Percentiles rank a stretch among this genome's conserved stretches.
Evolutionary conservation across 2,797 vertebrate species (phyloP).

Genomic region (Acanthurus tractus): DNA sequence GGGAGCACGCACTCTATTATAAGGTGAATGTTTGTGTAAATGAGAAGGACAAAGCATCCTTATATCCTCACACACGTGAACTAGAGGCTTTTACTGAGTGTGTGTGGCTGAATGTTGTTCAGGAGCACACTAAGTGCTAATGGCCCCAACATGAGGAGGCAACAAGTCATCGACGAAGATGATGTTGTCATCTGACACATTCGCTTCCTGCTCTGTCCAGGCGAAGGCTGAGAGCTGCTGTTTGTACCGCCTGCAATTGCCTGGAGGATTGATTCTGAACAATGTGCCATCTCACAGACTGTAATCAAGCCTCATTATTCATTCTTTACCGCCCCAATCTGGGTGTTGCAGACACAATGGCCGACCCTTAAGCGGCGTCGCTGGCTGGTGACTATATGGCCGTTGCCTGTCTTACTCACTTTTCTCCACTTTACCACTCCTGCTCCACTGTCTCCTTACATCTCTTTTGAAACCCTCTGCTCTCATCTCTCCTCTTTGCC

Average conservation of each 20-base stretch:
- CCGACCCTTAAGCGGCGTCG: slow-evolving; percentile 69
- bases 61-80: slow-evolving; percentile 30
- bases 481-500: slow-evolving; percentile 70
- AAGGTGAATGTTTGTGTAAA: slow-evolving; percentile 36
- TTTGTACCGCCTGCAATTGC: slow-evolving; percentile 81
- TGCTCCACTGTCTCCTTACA: slow-evolving; percentile 30
- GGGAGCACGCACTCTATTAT: slow-evolving; percentile 1
- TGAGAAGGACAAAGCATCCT: slow-evolving; percentile 14
- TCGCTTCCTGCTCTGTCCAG: slow-evolving; percentile 76
- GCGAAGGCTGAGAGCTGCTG: slow-evolving; percentile 72
- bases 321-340: slow-evolving; percentile 79
- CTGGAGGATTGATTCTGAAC: slow-evolving; percentile 85
- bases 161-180: slow-evolving; percentile 84
- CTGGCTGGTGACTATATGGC: slow-evolving; percentile 71
- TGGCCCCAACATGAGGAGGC: slow-evolving; percentile 74
- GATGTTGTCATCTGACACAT: slow-evolving; percentile 83
- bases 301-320: slow-evolving; percentile 89
- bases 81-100: slow-evolving; percentile 40
- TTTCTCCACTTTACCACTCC: slow-evolving; percentile 55
- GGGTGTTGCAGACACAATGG: slow-evolving; percentile 76
- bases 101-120: slow-evolving; percentile 50
- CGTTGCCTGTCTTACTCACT: slow-evolving; percentile 59
- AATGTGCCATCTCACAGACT: slow-evolving; percentile 80
- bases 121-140: slow-evolving; percentile 69
- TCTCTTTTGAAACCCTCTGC: slow-evolving; percentile 66